Evolutionary conservation across 2,113 vertebrate species (phyloP), one percentile per base, ranked within the genome.

Genomic region (Heliornis fulica): DNA sequence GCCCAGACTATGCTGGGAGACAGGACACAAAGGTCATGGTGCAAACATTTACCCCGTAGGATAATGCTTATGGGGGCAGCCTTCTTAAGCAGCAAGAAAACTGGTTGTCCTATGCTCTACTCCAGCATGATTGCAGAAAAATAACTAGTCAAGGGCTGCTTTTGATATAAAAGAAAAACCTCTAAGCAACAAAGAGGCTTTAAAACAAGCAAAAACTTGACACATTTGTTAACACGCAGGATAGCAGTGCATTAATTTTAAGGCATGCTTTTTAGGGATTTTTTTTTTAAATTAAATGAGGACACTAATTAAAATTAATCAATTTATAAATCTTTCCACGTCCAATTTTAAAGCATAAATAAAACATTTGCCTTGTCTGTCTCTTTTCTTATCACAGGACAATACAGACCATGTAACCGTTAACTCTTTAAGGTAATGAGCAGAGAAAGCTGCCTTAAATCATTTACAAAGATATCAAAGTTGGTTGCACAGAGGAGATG

Each of bases 261-360:
- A 96, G 59, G 43, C 82, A 34, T 15, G 17, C 29, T 80, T 87
- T 81, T 61, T 74, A 40, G 17, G 11, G 17, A 11, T 34, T 15
- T 79, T 94, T 94, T 91, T 78, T 46, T 23, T 0, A 8, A 83
- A 64, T 2, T 12, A 85, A 97, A 95, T 96, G 79, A 93, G 79
- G 83, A 38, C 66, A 90, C 64, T 88, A 90, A 94, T 95, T 95
- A 95, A 96, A 96, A 96, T 93, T 80, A 95, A 96, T 95, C 66
- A 9, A n/a, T 93, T 92, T 96, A 94, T 92, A 93, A 95, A 87
- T 93, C 46, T 93, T 94, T 83, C 60, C 2, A 3, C 76, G 78
- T 90, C 46, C n/a, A 54, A 15, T 93, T 93, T 95, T 81, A 68
- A 90, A 87, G 83, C 2, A 0, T 96, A 96, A 97, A 96, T 96